These are phyloP conservation scores for Hypercompe scribonia DNA, from an alignment of 2,888 invertebrate species.

Conservation along the genomic window DNA sequence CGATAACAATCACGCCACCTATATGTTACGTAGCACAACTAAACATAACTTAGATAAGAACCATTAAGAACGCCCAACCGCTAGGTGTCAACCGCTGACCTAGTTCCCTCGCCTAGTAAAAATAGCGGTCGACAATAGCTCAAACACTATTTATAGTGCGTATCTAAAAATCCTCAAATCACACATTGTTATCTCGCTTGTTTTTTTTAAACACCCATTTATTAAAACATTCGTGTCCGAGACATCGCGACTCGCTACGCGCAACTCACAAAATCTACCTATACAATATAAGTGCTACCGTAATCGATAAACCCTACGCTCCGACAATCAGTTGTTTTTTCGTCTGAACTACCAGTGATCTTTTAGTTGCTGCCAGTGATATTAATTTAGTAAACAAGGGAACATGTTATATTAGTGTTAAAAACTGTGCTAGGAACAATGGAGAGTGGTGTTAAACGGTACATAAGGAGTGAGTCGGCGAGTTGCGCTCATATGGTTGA, in stretches of 20 bases:
- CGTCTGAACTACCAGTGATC: constrained; percentile 66
- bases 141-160: constrained; percentile 84
- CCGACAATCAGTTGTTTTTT: constrained; percentile 67
- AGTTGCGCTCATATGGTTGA: constrained; percentile 84
- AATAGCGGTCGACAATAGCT: constrained; percentile 85
- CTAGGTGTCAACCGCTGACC: constrained; percentile 77
- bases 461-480: constrained; percentile 81
- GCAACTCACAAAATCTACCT: constrained; percentile 67
- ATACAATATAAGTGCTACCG: constrained; percentile 55
- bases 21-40: constrained; percentile 41
- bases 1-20: constrained; percentile 54
- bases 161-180: constrained; percentile 77
- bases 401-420: constrained; percentile 76
- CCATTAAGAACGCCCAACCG: constrained; percentile 53
- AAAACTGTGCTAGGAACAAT: constrained; percentile 61
- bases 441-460: constrained; percentile 79
- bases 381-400: constrained; percentile 84
- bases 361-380: constrained; percentile 75
- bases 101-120: constrained; percentile 81
- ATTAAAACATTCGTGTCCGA: constrained; percentile 43
- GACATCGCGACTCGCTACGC: constrained; percentile 56
- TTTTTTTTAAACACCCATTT: constrained; percentile 54
- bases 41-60: constrained; percentile 58
- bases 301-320: constrained; percentile 62
- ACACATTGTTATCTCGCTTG: constrained; percentile 69